A percentile compares a stretch with the other conserved stretches of the same genome.
phyloP scores from a whole-genome alignment of 2,113 vertebrate genomes.

The Marmota monax region DNA sequence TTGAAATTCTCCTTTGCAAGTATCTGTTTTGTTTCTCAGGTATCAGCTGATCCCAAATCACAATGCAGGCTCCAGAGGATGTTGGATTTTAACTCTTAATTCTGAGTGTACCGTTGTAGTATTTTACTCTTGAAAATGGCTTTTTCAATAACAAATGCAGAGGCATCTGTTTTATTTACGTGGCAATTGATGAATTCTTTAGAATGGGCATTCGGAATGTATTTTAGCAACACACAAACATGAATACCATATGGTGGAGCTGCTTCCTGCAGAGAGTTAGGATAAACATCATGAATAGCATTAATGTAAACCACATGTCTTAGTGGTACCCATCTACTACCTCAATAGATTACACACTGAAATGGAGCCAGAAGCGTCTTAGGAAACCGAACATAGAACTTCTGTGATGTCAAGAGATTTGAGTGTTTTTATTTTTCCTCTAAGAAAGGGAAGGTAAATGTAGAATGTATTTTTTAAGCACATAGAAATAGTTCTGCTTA shows the following conservation, averaged over 20 bases:
- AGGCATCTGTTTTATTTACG: conserved; percentile 76
- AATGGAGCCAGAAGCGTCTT: conserved; percentile 14
- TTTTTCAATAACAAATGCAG: conserved; percentile 61
- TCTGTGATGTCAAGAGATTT: conserved; percentile 1
- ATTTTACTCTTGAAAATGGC: conserved; percentile 20
- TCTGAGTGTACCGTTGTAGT: neutral
- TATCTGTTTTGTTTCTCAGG: conserved; percentile 35
- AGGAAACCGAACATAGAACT: conserved; percentile 18
- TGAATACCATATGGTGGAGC: conserved; percentile 78
- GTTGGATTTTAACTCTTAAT: neutral
- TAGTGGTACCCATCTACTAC: conserved; percentile 59
- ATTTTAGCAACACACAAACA: conserved; percentile 71
- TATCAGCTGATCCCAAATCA: conserved; percentile 7
- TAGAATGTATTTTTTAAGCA: neutral
- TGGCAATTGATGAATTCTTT: conserved; percentile 71
- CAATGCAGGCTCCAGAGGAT: neutral
- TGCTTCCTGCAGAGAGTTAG: conserved; percentile 71
- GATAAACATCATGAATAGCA: conserved; percentile 80
- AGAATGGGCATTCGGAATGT: conserved; percentile 62
- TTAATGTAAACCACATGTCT: conserved; percentile 80
- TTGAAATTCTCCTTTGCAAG: conserved; percentile 79
- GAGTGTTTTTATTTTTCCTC: neutral
- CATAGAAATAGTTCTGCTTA: neutral
- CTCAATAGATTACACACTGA: conserved; percentile 43
- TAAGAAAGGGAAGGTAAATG: neutral